Evolutionary conservation across 2,113 vertebrate species (phyloP).

Genomic region (Rallus limicola): DNA sequence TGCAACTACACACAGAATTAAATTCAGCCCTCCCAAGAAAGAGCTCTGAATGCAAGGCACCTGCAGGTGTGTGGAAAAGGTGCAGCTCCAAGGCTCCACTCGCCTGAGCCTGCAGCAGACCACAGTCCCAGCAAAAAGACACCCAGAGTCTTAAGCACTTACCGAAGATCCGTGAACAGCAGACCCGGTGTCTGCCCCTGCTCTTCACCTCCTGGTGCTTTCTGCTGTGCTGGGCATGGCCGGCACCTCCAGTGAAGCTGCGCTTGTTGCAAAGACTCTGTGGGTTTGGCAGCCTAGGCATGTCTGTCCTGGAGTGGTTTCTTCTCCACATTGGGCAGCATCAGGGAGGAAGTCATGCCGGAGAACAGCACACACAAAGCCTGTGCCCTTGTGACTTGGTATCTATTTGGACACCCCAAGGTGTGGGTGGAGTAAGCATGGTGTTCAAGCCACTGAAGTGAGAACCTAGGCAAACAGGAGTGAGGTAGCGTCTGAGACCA

Average conservation of each 20-base stretch:
- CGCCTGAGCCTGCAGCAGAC: not conserved
- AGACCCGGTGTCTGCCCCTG: not conserved
- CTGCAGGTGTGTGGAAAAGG: not conserved
- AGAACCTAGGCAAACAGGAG: constrained; percentile 68
- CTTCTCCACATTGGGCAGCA: accelerated
- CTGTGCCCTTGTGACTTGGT: not conserved
- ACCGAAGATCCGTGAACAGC: accelerated
- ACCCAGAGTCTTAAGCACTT: not conserved
- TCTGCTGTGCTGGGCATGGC: too few species aligned
- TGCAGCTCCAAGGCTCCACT: not conserved
- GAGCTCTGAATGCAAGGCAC: not conserved
- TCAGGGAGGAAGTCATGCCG: accelerated
- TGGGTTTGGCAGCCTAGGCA: not conserved
- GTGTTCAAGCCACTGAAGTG: constrained; percentile 37
- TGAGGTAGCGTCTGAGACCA: constrained; percentile 75
- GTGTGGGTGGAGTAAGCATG: constrained; percentile 54
- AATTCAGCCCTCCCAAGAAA: not conserved
- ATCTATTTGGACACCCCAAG: not conserved
- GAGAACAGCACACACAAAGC: not conserved
- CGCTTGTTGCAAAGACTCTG: accelerated
- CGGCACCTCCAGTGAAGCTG: not conserved
- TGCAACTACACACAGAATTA: not conserved
- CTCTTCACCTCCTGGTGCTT: not conserved
- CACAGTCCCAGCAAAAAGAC: not conserved
- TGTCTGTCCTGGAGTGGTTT: too few species aligned